Conservation (phyloP, 2,888 invertebrate species). For the Ditula angustiorana region DNA sequence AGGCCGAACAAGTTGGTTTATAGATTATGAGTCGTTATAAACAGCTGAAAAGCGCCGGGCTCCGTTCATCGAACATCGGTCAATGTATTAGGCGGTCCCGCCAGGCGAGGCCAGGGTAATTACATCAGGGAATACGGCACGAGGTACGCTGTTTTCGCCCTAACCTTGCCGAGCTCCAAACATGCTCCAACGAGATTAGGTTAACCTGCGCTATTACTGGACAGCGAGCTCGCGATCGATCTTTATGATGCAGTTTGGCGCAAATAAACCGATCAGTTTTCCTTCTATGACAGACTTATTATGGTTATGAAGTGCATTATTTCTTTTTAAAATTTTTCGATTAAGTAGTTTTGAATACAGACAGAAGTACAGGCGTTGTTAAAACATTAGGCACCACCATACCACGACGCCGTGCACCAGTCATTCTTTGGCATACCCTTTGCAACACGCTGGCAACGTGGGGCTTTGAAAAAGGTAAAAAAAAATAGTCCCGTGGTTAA, state of each 20-base stretch:
- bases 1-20: constrained; percentile 64
- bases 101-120: constrained; percentile 72
- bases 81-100: constrained; percentile 75
- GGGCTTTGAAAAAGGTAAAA: too few species aligned
- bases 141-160: constrained; percentile 63
- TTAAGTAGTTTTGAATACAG: too few species aligned
- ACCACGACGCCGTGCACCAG: too few species aligned
- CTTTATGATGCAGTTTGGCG: constrained; percentile 35
- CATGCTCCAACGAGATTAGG: constrained; percentile 38
- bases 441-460: too few species aligned
- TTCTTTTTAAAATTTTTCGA: too few species aligned
- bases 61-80: constrained; percentile 68
- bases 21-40: constrained; percentile 51
- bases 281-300: background rate
- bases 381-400: too few species aligned
- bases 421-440: too few species aligned
- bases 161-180: constrained; percentile 48
- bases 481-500: too few species aligned
- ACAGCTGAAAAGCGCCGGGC: constrained; percentile 49
- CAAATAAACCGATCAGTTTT: constrained; percentile 19
- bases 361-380: too few species aligned
- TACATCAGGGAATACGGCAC: constrained; percentile 79
- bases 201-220: constrained; percentile 37
- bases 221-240: constrained; percentile 25
- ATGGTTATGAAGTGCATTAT: too few species aligned